These are phyloP conservation scores for Campylomormyrus numenius DNA, from an alignment of 2,113 vertebrate species.

Conservation along the genomic window DNA sequence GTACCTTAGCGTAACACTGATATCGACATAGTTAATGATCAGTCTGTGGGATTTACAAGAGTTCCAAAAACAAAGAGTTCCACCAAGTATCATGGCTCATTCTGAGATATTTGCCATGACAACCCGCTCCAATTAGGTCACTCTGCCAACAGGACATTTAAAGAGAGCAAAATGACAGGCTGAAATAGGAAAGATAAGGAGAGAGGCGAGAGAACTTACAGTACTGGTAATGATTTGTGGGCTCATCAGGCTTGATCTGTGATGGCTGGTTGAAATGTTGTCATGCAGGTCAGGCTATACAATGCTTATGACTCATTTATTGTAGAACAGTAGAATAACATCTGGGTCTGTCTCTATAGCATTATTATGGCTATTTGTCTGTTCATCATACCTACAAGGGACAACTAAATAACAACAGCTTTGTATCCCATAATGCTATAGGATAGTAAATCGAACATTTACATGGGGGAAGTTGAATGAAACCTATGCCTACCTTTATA, in stretches of 20 bases:
- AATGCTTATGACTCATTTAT: background rate
- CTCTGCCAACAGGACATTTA: background rate
- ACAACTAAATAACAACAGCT: background rate
- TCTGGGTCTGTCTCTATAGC: background rate
- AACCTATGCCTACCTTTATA: background rate
- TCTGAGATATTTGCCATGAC: slow-evolving; percentile 52
- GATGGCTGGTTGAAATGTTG: background rate
- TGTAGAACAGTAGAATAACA: background rate
- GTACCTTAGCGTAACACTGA: background rate
- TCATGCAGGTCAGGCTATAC: background rate
- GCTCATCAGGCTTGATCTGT: background rate
- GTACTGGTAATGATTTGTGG: background rate
- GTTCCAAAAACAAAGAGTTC: slow-evolving; percentile 14
- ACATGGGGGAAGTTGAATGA: background rate
- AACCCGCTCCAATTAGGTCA: slow-evolving; percentile 31
- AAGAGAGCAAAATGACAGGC: background rate
- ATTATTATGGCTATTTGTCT: background rate
- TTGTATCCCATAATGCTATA: background rate
- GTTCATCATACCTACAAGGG: background rate
- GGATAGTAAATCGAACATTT: background rate
- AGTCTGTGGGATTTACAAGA: background rate
- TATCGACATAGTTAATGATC: background rate
- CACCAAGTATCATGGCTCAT: slow-evolving; percentile 54
- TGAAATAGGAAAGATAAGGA: background rate
- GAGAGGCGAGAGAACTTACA: background rate